Evolutionary conservation across 2,888 invertebrate species (phyloP), one percentile per base, ranked within the genome.

Genomic region (Desoria tigrina): DNA sequence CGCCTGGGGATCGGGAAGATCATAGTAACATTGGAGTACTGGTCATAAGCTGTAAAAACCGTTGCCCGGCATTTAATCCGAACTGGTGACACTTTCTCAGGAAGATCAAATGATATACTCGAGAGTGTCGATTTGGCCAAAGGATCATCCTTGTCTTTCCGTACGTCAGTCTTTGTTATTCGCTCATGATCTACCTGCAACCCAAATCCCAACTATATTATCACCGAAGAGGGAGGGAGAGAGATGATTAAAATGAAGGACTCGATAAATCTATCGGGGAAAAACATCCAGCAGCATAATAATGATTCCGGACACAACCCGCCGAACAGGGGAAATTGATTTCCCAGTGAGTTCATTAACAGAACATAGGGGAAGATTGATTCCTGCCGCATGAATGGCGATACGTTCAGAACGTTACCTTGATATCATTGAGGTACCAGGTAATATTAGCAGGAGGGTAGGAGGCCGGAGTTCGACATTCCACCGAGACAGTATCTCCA

Each of bases 391-490:
- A 11, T 32, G 32, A 32, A 11, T 32, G 32, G 11, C 16, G 6
- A 9, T 9, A 21, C n/a, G 16, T 4, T 23, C 4, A 18, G 16
- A 45, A 4, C 21, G 16, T 16, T 60, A 71, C 71, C 62, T 63
- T 51, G 27, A 53, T 59, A 55, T 65, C 71, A 49, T 71, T 65
- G 49, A 67, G 53, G 61, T 67, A 74, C 73, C 73, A 74, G 65
- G 74, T 70, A 62, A 74, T 65, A 58, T 74, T 74, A 50, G 73
- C 67, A 23, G 70, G 57, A 49, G 72, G 74, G 42, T 56, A 66
- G 23, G 73, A 67, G 42, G 65, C 45, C n/a, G 72, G 71, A 24
- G 68, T 61, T 51, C 56, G 61, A 65, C 74, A 74, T 37, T 70
- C 65, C 23, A 61, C 74, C 23, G 57, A 64, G 39, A 74, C 71